Evolutionary conservation across 2,888 invertebrate genomes (phyloP), one percentile per base, ranked within the genome.

Genomic region (Erebia aethiops): DNA sequence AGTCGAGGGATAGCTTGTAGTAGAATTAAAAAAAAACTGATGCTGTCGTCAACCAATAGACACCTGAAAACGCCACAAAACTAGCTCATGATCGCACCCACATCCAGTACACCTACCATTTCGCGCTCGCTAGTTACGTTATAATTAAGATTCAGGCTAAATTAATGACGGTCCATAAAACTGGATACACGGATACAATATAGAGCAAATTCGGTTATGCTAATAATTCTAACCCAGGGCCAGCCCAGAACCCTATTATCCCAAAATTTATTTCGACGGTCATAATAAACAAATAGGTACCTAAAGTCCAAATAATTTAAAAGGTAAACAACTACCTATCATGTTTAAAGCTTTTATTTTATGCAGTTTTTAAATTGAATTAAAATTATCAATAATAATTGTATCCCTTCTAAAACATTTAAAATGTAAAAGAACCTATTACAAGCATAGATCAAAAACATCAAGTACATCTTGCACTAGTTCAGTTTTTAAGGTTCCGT

Each of bases 161-260:
- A 62, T 62, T 62, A 62, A 49, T 62, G 62, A 49, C 21, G 62
- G 46, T 13, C 62, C 62, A 9, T 49, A 49, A 21, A 8, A 21
- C 49, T 49, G 13, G 11, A 61, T 49, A 62, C 49, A 16, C 18
- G 13, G 11, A 61, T 49, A 62, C 49, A 60, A 43, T 60, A 43
- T 16, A 18, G 26, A 49, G 21, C 21, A 62, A 49, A 49, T 62
- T 49, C 49, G 21, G 46, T 49, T 62, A 62, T 49, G 49, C 13
- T 62, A 62, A 62, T 62, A 62, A 21, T 62, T 21, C 49, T 49
- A 43, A 46, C 46, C 52, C 16, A 21, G 21, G 21, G 21, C 2
- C n/a, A 43, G 21, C 46, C 52, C 26, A 16, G 52, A 52, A 52
- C 52, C 61, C 61, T 62, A 62, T 62, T 62, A 62, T 62, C 61